Evolutionary conservation across 2,113 vertebrate genomes (phyloP).

Genomic region (Malurus cyaneus): DNA sequence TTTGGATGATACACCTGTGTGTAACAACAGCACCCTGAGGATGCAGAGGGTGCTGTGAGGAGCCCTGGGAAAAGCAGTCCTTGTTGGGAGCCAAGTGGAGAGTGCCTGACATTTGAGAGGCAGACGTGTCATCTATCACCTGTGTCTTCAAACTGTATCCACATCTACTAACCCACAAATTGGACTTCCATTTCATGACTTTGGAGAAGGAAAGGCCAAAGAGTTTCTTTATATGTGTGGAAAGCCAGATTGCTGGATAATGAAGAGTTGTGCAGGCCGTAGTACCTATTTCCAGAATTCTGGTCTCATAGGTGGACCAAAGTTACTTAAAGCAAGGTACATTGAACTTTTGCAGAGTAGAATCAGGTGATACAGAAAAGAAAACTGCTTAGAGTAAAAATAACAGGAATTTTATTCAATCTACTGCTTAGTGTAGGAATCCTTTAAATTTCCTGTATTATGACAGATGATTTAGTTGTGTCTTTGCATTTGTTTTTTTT

Average conservation of each 20-base stretch:
- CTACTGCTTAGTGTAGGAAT: background rate
- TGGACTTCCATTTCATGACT: background rate
- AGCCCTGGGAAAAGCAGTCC: background rate
- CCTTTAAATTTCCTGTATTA: background rate
- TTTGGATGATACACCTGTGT: rapidly evolving
- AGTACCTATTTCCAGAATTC: background rate
- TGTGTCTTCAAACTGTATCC: background rate
- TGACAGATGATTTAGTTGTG: background rate
- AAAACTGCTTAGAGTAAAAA: background rate
- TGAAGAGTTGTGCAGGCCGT: background rate
- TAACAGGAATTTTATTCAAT: background rate
- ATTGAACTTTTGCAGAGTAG: background rate
- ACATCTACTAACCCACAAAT: rapidly evolving
- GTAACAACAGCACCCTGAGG: background rate
- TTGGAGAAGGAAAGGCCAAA: background rate
- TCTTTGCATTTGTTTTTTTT: background rate
- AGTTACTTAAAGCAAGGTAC: background rate
- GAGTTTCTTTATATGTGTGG: background rate
- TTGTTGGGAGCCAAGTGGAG: background rate
- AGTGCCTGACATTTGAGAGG: background rate
- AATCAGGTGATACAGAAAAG: background rate
- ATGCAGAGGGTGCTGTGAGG: background rate
- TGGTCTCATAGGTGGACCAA: background rate
- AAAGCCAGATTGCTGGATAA: background rate
- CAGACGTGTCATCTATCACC: rapidly evolving